Percentiles rank a stretch among this genome's conserved stretches.
Evolutionary conservation across 2,797 vertebrate genomes (phyloP).

Genomic region (Okamejei kenojei): DNA sequence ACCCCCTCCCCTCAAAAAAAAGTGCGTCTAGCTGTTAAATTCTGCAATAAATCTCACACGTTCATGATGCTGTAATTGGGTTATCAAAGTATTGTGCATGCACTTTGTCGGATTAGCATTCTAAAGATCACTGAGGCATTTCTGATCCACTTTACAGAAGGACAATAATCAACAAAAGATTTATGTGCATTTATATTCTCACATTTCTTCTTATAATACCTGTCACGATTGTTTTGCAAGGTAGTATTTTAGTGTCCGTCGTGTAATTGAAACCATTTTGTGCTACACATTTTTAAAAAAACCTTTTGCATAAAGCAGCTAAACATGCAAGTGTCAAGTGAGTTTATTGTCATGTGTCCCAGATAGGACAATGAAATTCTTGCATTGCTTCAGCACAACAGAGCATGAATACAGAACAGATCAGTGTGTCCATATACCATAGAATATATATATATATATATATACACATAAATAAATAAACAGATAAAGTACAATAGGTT

Average conservation of each 20-base stretch:
- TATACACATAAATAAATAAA: too few relatives aligned
- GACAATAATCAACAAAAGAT: constrained; percentile 37
- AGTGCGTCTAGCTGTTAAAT: constrained; percentile 7
- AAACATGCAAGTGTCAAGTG: neutral
- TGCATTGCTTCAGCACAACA: too few relatives aligned
- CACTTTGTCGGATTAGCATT: constrained; percentile 20
- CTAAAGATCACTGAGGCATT: constrained; percentile 37
- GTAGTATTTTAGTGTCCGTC: constrained; percentile 31
- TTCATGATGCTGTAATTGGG: constrained; percentile 14
- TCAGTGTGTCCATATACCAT: too few relatives aligned
- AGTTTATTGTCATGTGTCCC: too few relatives aligned
- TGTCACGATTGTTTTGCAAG: constrained; percentile 25
- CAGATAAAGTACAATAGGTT: too few relatives aligned
- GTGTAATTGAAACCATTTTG: constrained; percentile 17
- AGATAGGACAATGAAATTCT: too few relatives aligned
- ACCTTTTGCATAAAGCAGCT: neutral
- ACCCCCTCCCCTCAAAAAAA: neutral
- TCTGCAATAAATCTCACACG: constrained; percentile 24
- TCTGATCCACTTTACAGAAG: constrained; percentile 27
- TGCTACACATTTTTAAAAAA: neutral
- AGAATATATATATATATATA: too few relatives aligned
- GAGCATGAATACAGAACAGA: too few relatives aligned
- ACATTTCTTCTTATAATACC: constrained; percentile 22
- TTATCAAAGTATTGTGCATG: constrained; percentile 35
- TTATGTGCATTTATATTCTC: constrained; percentile 31